Base-by-base conservation (phyloP, 2,888 invertebrate genomes). In the Brenthis hecate region DNA sequence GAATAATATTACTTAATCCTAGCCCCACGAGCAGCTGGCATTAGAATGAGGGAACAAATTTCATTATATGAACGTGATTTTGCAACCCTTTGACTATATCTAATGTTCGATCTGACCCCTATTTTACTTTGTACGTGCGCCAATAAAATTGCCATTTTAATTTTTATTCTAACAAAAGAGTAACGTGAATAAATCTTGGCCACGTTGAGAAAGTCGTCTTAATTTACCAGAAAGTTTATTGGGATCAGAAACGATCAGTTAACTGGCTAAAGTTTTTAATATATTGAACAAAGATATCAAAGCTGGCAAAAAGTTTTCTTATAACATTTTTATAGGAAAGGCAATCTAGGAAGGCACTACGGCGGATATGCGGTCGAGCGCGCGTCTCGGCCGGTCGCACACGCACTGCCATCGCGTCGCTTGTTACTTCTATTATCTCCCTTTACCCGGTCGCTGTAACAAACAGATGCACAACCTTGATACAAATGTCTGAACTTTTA, bases 321-420 rank as follows among this genome's bases (percentile, higher is more conserved):
- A 72, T 61, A 63, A 70, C 58, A 68, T 66, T 70, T 36, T 65
- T 70, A 72, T 68, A 70, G 71, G 66, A 68, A 74, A 77, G 75
- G 78, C 76, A 79, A 79, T 84, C 89, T 90, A 91, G 89, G 88
- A 88, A 88, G 83, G 81, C 79, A 83, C 81, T 79, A 82, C 84
- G 81, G 85, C 92, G 92, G 92, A 92, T 89, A 83, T 91, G 85
- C 90, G 92, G 91, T 91, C 88, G 92, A 91, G 87, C 83, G 91
- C 83, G 51, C 83, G 89, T 84, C 83, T 74, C 85, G 89, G 82
- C 86, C 80, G 82, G 91, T 71, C 88, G 91, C 87, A 84, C 82
- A 66, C 75, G 87, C 86, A 84, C 87, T 82, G 84, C 85, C 87
- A 84, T 85, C 86, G 83, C 85, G 83, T 85, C 85, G 88, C 89